Conservation (phyloP, 1,140 invertebrate species). For the Phenacoccus solenopsis region DNA sequence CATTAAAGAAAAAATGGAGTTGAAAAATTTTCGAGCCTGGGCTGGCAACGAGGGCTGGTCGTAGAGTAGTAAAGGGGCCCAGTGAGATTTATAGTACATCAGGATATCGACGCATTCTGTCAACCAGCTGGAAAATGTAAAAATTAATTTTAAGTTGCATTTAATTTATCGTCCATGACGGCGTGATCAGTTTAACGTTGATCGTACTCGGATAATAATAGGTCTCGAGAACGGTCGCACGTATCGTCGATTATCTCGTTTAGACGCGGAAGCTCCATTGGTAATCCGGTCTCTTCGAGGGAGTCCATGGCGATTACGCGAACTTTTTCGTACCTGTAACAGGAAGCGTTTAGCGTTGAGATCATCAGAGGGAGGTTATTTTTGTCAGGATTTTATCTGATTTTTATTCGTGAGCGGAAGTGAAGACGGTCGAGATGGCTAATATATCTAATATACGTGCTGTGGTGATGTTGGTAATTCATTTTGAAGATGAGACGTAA, state of each 20-base stretch:
- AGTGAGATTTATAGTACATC: neutral
- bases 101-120: neutral
- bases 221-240: neutral
- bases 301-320: neutral
- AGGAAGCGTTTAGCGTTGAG: too few relatives aligned
- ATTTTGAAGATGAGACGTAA: too few relatives aligned
- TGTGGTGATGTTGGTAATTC: too few relatives aligned
- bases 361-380: too few relatives aligned
- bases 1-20: neutral
- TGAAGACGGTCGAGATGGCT: too few relatives aligned
- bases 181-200: neutral
- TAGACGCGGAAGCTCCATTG: neutral
- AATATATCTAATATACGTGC: too few relatives aligned
- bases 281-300: neutral
- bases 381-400: too few relatives aligned
- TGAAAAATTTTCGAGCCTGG: constrained; percentile 2
- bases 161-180: too few relatives aligned
- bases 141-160: neutral
- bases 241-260: neutral
- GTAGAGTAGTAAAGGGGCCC: neutral
- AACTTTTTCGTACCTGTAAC: neutral
- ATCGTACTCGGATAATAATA: neutral
- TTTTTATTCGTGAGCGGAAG: too few relatives aligned
- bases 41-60: neutral
- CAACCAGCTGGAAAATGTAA: neutral